Evolutionary conservation across 2,113 vertebrate species (phyloP), one percentile per base, ranked within the genome.

Genomic region (Glareola pratincola): DNA sequence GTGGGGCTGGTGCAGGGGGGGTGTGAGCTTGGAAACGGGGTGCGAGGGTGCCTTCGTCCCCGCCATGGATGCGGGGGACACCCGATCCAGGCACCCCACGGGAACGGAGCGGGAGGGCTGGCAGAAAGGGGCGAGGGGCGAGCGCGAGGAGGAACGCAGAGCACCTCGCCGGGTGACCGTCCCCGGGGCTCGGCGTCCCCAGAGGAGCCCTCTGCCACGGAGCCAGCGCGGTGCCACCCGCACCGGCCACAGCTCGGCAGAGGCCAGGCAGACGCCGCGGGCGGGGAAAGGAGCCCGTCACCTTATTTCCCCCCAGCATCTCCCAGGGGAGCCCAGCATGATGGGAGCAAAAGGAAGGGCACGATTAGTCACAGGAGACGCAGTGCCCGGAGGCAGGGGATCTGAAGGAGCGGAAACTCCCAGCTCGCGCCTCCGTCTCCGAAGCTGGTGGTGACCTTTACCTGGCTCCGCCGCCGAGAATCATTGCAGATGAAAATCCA

Each of bases 231-330:
- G 22, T 27, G 26, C 45, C 91, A 50, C 54, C 57, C 2, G 2
- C 71, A 37, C 2, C 0, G 4, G 51, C 23, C 21, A 8, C 62
- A 18, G 3, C 20, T 73, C 3, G 3, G 2, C 18, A 59, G 69
- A 68, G 43, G 37, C 16, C 48, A 57, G 50, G 37, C 14, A 48
- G 29, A 64, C 0, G 0, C 50, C 2, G 1, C 0, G 1, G 72
- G 51, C 30, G 26, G 11, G 30, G 37, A 48, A 36, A 30, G 21
- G 62, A 91, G 29, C 19, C 32, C 8, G 12, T 64, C 15, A 0
- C 53, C 59, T 63, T 75, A n/a, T 56, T 48, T 32, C 39, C 29
- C 47, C 51, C 30, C 59, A 54, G 59, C 15, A 8, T 4, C 73
- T 51, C 15, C 53, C 51, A 47, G 53, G 41, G n/a, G 23, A 80